Conservation (phyloP, 2,888 invertebrate species). For the Agonum fuliginosum region DNA sequence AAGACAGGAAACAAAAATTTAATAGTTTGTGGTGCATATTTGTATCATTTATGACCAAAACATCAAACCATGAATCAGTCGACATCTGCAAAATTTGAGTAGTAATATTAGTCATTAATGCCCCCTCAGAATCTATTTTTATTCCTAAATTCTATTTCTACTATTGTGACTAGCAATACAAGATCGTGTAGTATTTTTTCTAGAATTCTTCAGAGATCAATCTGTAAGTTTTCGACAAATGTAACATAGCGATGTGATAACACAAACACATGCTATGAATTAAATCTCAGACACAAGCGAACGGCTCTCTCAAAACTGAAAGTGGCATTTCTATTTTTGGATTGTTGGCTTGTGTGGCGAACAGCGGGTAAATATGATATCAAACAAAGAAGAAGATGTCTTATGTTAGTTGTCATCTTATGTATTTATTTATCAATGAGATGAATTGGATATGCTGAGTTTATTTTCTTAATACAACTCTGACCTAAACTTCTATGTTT, state of each 20-base stretch:
- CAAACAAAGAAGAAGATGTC: conserved; percentile 17
- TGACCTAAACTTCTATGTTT: no score
- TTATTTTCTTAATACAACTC: neutral
- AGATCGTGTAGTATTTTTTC: conserved; percentile 23
- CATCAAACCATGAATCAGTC: conserved; percentile 1
- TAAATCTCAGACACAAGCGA: conserved; percentile 22
- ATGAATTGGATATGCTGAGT: conserved; percentile 7
- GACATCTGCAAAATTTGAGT: neutral
- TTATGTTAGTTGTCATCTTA: conserved; percentile 6
- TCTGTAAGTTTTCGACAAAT: conserved; percentile 23
- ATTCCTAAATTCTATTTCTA: conserved; percentile 24
- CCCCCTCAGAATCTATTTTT: conserved; percentile 17
- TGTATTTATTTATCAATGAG: conserved; percentile 23
- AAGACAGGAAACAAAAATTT: no score
- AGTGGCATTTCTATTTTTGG: conserved; percentile 44
- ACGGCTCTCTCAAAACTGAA: conserved; percentile 34
- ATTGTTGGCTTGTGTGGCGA: conserved; percentile 17
- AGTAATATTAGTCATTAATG: conserved; percentile 34
- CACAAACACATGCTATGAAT: conserved; percentile 35
- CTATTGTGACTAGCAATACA: conserved; percentile 37
- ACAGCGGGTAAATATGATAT: conserved; percentile 23
- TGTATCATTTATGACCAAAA: neutral
- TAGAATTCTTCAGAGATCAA: conserved; percentile 22
- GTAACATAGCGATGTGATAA: conserved; percentile 11
- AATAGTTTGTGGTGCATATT: no score